These are phyloP conservation scores for Pherbina coryleti DNA, from an alignment of 2,888 invertebrate genomes.

Conservation along the genomic window DNA sequence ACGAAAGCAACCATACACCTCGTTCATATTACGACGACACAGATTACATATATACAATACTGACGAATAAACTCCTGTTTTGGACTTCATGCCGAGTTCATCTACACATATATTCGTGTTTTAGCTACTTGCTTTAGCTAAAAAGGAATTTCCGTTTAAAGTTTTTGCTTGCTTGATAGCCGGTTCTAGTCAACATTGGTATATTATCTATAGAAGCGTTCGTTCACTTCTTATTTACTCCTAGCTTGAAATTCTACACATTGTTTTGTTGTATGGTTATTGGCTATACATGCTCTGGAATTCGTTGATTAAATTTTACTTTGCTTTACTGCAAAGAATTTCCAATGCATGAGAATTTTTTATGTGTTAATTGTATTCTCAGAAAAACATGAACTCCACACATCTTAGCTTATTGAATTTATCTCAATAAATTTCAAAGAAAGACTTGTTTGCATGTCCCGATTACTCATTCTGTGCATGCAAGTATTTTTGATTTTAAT, in stretches of 20 bases:
- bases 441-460: too few species aligned
- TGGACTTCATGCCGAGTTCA: not conserved
- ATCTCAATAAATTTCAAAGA: too few species aligned
- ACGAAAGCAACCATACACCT: not conserved
- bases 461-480: too few species aligned
- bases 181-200: not conserved
- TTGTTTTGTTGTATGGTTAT: not conserved
- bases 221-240: not conserved
- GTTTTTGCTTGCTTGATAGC: not conserved
- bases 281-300: not conserved
- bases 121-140: not conserved
- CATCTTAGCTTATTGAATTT: not conserved
- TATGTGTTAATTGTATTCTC: not conserved
- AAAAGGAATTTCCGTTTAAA: not conserved
- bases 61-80: not conserved
- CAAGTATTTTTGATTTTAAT: too few species aligned
- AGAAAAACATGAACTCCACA: not conserved
- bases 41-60: not conserved
- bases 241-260: not conserved
- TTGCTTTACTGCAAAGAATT: not conserved
- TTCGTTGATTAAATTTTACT: slow-evolving; percentile 5
- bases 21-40: not conserved
- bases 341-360: not conserved
- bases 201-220: not conserved
- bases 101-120: not conserved